Evolutionary conservation across 23 tunicate species (phyloP), one percentile per base, ranked within the genome.

Genomic region (Botrylloides violaceus): DNA sequence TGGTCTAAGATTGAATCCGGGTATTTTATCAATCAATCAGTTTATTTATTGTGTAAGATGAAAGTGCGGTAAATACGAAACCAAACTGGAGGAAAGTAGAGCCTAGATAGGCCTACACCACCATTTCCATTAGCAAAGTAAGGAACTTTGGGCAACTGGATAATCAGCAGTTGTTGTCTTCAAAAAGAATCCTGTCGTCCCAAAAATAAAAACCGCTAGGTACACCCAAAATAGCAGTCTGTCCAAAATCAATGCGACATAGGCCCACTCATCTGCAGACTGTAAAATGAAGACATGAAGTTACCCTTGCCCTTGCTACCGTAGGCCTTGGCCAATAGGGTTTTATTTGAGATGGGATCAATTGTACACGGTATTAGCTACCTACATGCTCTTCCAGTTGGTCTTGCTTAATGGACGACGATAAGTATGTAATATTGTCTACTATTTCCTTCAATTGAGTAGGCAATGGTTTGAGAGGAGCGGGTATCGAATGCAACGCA

Each of bases 261-360:
- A 95, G 15, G 84, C 85, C 99, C 99, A 95, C 66, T 95, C 99
- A 75, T 95, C 99, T 50, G 81, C 76, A 0, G 97, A 83, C 97
- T 90, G 65, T 15, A 72, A 71, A 66, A 77, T 12, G 36, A 43
- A 43, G 12, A 43, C 53, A 43, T 9, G 12, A 43, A 15, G 15
- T 43, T n/a, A n/a, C n/a, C n/a, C n/a, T n/a, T n/a, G n/a, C n/a
- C n/a, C n/a, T n/a, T n/a, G n/a, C n/a, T n/a, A n/a, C n/a, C n/a
- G n/a, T n/a, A n/a, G n/a, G n/a, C n/a, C n/a, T n/a, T n/a, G n/a
- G n/a, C n/a, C n/a, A n/a, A n/a, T n/a, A n/a, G n/a, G n/a, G n/a
- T n/a, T n/a, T n/a, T n/a, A n/a, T n/a, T n/a, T n/a, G n/a, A n/a
- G n/a, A n/a, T 15, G 53, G 12, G 15, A 43, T 15, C 15, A 15